Evolutionary conservation across 2,888 invertebrate species (phyloP).

Genomic region (Scaptomyza polygonia): DNA sequence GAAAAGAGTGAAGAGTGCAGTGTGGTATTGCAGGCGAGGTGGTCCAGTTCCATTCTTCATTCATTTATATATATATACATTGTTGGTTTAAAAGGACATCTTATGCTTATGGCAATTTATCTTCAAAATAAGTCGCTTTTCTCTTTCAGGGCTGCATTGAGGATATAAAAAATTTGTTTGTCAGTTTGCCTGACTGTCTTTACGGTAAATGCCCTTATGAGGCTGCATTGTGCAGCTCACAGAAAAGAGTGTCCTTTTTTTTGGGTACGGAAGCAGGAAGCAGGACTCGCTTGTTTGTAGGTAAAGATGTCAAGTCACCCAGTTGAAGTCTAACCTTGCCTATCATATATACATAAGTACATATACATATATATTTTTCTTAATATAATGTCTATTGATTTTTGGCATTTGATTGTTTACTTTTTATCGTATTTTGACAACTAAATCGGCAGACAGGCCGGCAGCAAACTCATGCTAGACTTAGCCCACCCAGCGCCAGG

Average conservation of each 20-base stretch:
- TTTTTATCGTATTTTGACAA: slow-evolving; percentile 76
- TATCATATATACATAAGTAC: slow-evolving; percentile 30
- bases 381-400: slow-evolving; percentile 54
- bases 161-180: slow-evolving; percentile 71
- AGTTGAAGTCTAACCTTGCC: slow-evolving; percentile 55
- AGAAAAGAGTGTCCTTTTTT: slow-evolving; percentile 34
- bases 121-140: slow-evolving; percentile 51
- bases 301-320: slow-evolving; percentile 73
- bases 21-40: slow-evolving; percentile 39
- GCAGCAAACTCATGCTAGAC: slow-evolving; percentile 41
- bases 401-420: slow-evolving; percentile 61
- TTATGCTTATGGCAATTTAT: slow-evolving; percentile 70
- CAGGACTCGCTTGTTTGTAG: slow-evolving; percentile 59
- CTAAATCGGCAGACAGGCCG: slow-evolving; percentile 66
- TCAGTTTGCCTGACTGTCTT: slow-evolving; percentile 36
- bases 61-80: slow-evolving; percentile 44
- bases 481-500: slow-evolving; percentile 45
- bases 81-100: slow-evolving; percentile 75
- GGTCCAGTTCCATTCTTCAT: slow-evolving; percentile 54
- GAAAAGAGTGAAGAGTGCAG: slow-evolving; percentile 2
- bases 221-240: slow-evolving; percentile 54
- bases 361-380: slow-evolving; percentile 19
- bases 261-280: slow-evolving; percentile 69
- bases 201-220: slow-evolving; percentile 59
- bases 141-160: slow-evolving; percentile 38